These are phyloP conservation scores for Uropsilus gracilis DNA, from an alignment of 2,113 vertebrate species.

Conservation along the genomic window DNA sequence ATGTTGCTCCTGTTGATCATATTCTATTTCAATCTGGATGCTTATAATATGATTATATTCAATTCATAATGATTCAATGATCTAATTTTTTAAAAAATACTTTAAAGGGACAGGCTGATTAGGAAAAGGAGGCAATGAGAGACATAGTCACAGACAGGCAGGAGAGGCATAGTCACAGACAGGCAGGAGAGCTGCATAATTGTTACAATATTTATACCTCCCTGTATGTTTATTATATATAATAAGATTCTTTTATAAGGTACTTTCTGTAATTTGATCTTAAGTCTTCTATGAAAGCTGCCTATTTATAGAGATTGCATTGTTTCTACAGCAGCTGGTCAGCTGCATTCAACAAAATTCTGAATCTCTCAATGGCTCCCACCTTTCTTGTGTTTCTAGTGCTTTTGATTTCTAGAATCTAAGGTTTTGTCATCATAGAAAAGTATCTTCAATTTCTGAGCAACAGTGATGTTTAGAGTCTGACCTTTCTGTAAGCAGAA, in stretches of 20 bases:
- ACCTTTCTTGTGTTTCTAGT: slow-evolving; percentile 1
- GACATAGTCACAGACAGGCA: no score
- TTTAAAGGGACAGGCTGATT: background rate
- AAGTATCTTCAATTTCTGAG: slow-evolving; percentile 53
- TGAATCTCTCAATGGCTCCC: background rate
- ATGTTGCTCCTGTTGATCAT: background rate
- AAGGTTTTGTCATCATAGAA: slow-evolving; percentile 55
- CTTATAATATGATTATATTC: background rate
- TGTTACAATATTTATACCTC: background rate
- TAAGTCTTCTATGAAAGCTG: background rate
- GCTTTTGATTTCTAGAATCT: background rate
- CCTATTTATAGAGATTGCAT: background rate
- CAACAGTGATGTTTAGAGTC: slow-evolving; percentile 40
- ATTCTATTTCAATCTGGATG: background rate
- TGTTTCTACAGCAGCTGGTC: background rate
- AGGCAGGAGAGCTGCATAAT: no score
- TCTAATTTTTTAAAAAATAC: background rate
- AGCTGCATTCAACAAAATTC: slow-evolving; percentile 28
- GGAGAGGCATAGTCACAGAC: no score
- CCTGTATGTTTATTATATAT: background rate
- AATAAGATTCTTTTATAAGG: background rate
- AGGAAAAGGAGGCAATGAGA: no score
- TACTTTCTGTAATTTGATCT: background rate
- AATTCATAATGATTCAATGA: background rate
- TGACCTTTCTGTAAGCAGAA: slow-evolving; percentile 72